Evolutionary conservation across 2,113 vertebrate genomes (phyloP).

Genomic region (Ctenodactylus gundi): DNA sequence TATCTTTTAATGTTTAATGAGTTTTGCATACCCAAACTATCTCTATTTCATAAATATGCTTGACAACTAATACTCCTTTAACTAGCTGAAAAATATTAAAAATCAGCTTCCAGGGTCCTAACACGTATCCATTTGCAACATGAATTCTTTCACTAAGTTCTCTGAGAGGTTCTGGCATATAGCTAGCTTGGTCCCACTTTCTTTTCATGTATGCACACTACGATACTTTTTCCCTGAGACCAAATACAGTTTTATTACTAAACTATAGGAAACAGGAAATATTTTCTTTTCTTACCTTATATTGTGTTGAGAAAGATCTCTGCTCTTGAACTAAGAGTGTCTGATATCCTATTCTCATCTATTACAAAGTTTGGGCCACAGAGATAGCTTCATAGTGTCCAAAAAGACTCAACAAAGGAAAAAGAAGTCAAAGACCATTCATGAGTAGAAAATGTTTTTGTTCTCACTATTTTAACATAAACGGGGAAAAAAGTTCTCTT

Average conservation of each 20-base stretch:
- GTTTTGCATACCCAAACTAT: neutral
- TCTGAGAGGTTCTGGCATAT: neutral
- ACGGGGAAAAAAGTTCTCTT: neutral
- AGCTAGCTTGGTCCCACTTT: neutral
- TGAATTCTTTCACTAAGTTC: neutral
- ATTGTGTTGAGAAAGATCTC: neutral
- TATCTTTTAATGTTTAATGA: neutral
- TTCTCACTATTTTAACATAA: neutral
- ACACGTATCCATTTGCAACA: neutral
- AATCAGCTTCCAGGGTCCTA: neutral
- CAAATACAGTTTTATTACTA: neutral
- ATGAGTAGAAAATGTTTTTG: neutral
- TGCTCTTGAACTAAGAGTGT: neutral
- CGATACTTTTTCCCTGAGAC: neutral
- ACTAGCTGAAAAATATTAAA: neutral
- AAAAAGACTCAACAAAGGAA: neutral
- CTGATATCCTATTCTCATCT: neutral
- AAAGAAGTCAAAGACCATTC: neutral
- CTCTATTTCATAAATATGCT: neutral
- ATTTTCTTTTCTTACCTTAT: neutral
- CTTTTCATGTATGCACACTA: neutral
- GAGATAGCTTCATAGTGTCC: neutral
- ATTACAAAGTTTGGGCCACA: neutral
- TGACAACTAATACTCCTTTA: neutral
- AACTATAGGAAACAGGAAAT: neutral